Base-by-base conservation (phyloP, 2,888 invertebrate species). In the Brachyopa scutellaris region DNA sequence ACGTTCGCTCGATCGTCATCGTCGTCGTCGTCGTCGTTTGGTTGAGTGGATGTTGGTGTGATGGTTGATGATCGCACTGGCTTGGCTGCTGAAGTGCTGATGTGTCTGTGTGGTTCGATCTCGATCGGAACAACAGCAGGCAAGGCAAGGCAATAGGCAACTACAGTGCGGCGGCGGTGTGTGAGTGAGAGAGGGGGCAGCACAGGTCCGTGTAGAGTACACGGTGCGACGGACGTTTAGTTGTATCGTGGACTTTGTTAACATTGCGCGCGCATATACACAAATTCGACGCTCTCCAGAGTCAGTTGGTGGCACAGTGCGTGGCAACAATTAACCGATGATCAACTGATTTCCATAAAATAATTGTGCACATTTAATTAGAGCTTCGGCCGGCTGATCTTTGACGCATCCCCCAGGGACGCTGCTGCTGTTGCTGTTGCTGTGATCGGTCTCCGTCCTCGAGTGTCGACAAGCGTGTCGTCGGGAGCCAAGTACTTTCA, bases 171-270 rank as follows among this genome's bases (percentile, higher is more conserved):
- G 66, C 66, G 51, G 74, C 57, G 64, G 77, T 80, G 82, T 76
- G 80, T 80, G 82, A 80, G 76, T 83, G 78, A 78, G 78, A 76
- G 84, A 84, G 78, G 82, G 84, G 85, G 87, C 88, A 88, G 88
- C 86, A 86, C 87, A 88, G 90, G 90, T 90, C 91, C 90, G 90
- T 89, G 89, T 89, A 86, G 88, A 89, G 88, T 87, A 87, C 86
- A 88, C 89, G 87, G 87, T 87, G 87, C 89, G 88, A 87, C 88
- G 88, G 88, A 88, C 89, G 88, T 90, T 91, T 90, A 91, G 91
- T 91, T 90, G 89, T 88, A 88, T 89, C 90, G 90, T 89, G 90
- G 89, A 89, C 89, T 89, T 88, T 89, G 90, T 88, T 90, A 90
- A 90, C 88, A 90, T 89, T 91, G 90, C 90, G 90, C 89, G 90